Base-by-base conservation (phyloP, 92 coral and sea anemone genomes). In the Epizoanthus illoricatus region DNA sequence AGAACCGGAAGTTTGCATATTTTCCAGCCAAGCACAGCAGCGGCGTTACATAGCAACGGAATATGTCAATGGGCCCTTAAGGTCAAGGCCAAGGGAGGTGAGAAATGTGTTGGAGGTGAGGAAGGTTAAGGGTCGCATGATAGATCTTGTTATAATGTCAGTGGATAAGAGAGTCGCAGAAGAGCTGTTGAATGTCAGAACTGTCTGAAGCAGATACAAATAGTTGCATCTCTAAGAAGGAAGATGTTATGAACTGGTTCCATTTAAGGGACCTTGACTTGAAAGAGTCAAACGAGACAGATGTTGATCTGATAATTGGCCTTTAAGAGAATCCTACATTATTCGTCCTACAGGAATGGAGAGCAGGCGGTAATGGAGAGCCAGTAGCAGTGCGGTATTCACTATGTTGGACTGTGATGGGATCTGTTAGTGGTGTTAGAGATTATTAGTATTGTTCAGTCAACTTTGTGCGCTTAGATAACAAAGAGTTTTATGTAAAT, bases 331-430 rank as follows among this genome's bases (percentile, higher is more conserved):
- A 41, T 18, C 91, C 91, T 11, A 72, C 73, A 17, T 41, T 88
- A 36, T 84, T 84, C 52, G 3, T 88, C 1, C 88, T 74, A 2
- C 68, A 73, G 60, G 91, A 84, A 43, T 65, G 28, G 66, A 70
- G 79, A 13, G 55, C 40, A 4, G 85, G 88, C 36, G 36, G 69
- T 20, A 71, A 15, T 17, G 61, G 52, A n/a, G 88, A 84, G 7
- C 10, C 42, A 65, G 69, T 65, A 36, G 69, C 9, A 3, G 69
- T 11, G 69, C 69, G 41, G 9, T 65, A 65, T 65, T 69, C 81
- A 2, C 81, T 89, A 33, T 89, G 84, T 66, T 80, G 89, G 92
- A 85, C 87, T 47, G 73, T 85, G 19, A 85, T 81, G 86, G 89
- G 92, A 68, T 81, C 92, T n/a, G 64, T 89, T 21, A 43, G 87